Conservation (phyloP, 2,888 invertebrate species). For the Aphidoletes aphidimyza region DNA sequence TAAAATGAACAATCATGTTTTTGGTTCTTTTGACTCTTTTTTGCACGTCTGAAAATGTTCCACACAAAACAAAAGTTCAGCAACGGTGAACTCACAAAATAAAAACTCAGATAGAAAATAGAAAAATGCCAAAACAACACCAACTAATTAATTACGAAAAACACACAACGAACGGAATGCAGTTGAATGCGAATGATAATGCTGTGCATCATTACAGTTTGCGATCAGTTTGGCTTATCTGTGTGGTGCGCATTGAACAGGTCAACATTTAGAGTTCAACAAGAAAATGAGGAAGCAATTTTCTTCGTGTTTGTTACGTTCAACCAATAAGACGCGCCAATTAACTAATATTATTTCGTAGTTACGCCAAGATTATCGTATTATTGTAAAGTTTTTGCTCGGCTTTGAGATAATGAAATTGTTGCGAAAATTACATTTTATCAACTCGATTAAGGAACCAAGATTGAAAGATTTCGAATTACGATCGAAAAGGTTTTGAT, state of each 20-base stretch:
- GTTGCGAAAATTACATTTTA: neutral
- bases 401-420: slow-evolving; percentile 34
- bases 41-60: neutral
- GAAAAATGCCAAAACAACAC: slow-evolving; percentile 38
- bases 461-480: neutral
- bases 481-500: slow-evolving; percentile 4
- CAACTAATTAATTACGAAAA: slow-evolving; percentile 28
- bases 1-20: neutral
- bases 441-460: neutral
- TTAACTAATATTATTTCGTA: slow-evolving; percentile 20
- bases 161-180: neutral
- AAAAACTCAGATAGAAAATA: neutral
- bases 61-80: slow-evolving; percentile 44
- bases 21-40: neutral
- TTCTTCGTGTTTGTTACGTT: neutral
- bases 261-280: slow-evolving; percentile 21
- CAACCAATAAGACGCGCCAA: neutral
- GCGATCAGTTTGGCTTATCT: neutral
- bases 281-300: too few species aligned
- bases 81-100: neutral
- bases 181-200: neutral
- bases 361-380: slow-evolving; percentile 9
- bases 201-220: neutral
- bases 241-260: neutral
- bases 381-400: slow-evolving; percentile 16